phyloP scores from a whole-genome alignment of 2,797 vertebrate species.

The Clarias fuscus region DNA sequence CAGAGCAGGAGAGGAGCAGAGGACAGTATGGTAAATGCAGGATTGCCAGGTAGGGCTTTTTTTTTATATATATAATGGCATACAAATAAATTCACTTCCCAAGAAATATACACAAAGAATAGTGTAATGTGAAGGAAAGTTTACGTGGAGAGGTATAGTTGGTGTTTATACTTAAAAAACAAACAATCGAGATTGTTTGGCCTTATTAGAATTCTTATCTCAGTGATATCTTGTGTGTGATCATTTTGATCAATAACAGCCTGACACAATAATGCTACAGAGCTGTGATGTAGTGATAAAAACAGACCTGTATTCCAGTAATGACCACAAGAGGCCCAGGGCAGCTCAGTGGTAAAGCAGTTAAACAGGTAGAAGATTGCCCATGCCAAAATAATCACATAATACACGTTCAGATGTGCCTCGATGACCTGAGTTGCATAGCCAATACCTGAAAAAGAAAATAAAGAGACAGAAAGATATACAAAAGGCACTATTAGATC shows the following conservation, averaged over 20 bases:
- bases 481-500: not conserved
- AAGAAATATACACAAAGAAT: not conserved
- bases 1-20: not conserved
- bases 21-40: not conserved
- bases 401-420: constrained; percentile 95
- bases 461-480: not conserved
- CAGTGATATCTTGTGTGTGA: not conserved
- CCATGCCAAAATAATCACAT: constrained; percentile 96
- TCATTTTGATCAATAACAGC: not conserved
- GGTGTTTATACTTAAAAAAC: not conserved
- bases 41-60: not conserved
- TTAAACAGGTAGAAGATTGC: constrained; percentile 99
- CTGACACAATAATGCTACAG: not conserved
- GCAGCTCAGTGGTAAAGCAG: constrained; percentile 95
- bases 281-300: not conserved
- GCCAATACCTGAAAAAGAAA: constrained; percentile 84
- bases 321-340: constrained; percentile 97
- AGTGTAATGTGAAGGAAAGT: too few species aligned
- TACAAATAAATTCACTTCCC: not conserved
- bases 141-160: not conserved
- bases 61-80: not conserved
- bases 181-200: not conserved
- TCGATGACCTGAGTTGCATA: constrained; percentile 98
- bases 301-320: constrained; percentile 96
- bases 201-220: not conserved